Base-by-base conservation (phyloP, 2,888 invertebrate genomes). In the Sarcophaga carnaria region DNA sequence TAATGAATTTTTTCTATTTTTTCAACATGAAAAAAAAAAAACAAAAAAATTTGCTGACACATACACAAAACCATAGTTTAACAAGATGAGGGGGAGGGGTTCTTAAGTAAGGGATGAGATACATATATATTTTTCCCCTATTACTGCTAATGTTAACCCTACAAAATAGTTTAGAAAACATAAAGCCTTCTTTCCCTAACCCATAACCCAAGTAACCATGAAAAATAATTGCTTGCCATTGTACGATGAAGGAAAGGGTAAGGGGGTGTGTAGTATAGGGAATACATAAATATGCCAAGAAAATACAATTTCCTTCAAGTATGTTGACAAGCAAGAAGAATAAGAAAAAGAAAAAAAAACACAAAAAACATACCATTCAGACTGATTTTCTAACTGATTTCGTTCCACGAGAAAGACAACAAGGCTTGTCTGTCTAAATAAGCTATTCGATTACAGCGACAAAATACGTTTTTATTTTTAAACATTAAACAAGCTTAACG, bases 251-350 rank as follows among this genome's bases (percentile, higher is more conserved):
- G 10, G 37, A 37, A 37, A 6, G 37, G 37, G 37, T 37, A 5
- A 8, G 37, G 0, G 27, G 8, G 37, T 37, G 37, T 37, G 37
- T 37, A 10, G 8, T 37, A 54, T 54, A 54, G 27, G 37, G 27
- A 80, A 72, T 14, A 83, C 82, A 86, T 80, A 49, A 77, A 83
- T 37, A 86, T 80, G 71, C 72, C 83, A 86, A 80, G 80, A 83
- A 77, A 77, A 80, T 74, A 22, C 49, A 63, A 80, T 83, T 86
- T 80, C 45, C 80, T 75, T 22, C 60, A 74, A 81, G 47, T 72
- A 62, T 69, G 45, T 63, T n/a, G 67, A 71, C 60, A 22, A 25
- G n/a, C 14, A 62, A 60, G 37, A 77, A 17, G 37, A 37, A 45
- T n/a, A 60, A 27, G 49, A 45, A 45, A 64, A 64, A 62, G 4